A percentile compares a stretch with the other conserved stretches of the same genome.
phyloP scores from a whole-genome alignment of 2,888 invertebrate genomes.

The Metacarcinus magister region DNA sequence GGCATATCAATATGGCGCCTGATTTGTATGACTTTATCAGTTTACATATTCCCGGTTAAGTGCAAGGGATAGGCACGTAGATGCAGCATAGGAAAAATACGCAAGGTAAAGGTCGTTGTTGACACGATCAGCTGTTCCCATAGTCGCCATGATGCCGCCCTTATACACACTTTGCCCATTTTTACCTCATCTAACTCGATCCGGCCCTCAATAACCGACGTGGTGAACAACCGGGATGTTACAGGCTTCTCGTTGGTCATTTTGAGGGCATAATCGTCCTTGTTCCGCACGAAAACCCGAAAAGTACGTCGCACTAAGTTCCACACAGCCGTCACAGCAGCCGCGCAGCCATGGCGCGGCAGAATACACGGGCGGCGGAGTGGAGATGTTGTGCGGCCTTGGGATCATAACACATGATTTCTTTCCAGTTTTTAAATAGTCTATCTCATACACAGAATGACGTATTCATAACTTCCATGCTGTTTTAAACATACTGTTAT shows the following conservation, averaged over 20 bases:
- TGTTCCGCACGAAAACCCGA: conserved; percentile 74
- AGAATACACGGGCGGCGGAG: conserved; percentile 69
- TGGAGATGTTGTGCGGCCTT: conserved; percentile 66
- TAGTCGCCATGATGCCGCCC: conserved; percentile 55
- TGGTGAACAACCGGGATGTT: conserved; percentile 82
- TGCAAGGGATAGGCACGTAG: not conserved
- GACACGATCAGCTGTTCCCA: conserved; percentile 82
- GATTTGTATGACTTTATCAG: not conserved
- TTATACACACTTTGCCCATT: not conserved
- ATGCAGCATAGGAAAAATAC: not conserved
- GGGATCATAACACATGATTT: conserved; percentile 56
- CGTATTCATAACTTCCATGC: not conserved
- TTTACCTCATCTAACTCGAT: conserved; percentile 82
- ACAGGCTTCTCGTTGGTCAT: conserved; percentile 81
- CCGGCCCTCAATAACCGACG: conserved; percentile 82
- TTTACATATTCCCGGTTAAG: not conserved
- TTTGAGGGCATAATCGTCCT: conserved; percentile 81
- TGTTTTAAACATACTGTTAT: not conserved
- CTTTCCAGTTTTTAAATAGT: not conserved
- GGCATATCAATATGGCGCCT: not conserved
- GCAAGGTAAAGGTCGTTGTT: conserved; percentile 67
- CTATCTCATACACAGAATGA: not conserved
- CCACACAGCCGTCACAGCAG: conserved; percentile 74
- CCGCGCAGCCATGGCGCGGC: conserved; percentile 83
- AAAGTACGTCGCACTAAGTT: conserved; percentile 64